These are phyloP conservation scores for Phalanger gymnotis DNA, from an alignment of 2,797 vertebrate genomes.

Conservation along the genomic window DNA sequence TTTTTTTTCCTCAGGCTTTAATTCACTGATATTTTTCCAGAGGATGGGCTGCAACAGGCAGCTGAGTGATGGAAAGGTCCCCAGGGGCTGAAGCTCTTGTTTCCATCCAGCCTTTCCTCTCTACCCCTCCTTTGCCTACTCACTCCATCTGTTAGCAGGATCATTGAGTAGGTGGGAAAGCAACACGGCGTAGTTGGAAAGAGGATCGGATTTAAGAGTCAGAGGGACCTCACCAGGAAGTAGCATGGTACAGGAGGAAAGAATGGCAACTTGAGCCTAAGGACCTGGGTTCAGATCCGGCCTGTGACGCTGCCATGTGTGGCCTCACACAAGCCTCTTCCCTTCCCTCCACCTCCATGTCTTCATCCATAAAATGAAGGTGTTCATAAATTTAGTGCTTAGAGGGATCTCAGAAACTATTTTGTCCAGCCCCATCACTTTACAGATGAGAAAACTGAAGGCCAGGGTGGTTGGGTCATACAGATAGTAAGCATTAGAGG, in stretches of 20 bases:
- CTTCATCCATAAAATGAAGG: background rate
- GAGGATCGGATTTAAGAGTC: background rate
- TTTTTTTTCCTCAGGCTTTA: conserved; percentile 82
- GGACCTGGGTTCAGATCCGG: background rate
- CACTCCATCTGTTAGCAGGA: background rate
- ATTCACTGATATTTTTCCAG: conserved; percentile 81
- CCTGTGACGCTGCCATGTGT: background rate
- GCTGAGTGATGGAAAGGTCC: conserved; percentile 53
- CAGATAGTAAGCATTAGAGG: background rate
- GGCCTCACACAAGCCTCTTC: background rate
- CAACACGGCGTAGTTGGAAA: background rate
- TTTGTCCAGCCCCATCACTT: background rate
- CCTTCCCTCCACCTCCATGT: background rate
- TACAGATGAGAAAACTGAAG: background rate
- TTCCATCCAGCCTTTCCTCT: background rate
- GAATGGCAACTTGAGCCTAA: background rate
- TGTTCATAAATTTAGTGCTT: background rate
- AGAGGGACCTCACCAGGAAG: background rate
- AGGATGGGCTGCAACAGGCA: conserved; percentile 72
- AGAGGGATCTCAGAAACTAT: background rate
- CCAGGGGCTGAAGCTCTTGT: background rate
- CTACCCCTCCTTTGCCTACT: background rate
- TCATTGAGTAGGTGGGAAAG: background rate
- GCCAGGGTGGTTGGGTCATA: background rate
- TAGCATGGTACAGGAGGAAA: background rate